Evolutionary conservation across 2,888 invertebrate species (phyloP).

Genomic region (Cinara cedri): DNA sequence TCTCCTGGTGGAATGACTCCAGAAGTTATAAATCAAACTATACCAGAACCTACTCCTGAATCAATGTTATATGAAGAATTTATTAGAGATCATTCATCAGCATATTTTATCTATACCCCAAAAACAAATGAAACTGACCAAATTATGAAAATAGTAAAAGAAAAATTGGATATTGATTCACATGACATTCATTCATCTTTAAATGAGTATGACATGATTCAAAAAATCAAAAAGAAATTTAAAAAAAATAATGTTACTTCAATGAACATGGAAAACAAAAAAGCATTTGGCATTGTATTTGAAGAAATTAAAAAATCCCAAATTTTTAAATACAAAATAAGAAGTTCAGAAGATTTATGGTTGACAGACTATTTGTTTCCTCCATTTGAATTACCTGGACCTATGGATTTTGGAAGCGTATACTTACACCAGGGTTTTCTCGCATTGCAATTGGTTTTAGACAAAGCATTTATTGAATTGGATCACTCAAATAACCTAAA

Average conservation of each 20-base stretch:
- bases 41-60: constrained; percentile 12
- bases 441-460: constrained; percentile 53
- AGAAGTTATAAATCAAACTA: not conserved
- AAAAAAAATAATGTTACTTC: not conserved
- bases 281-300: constrained; percentile 58
- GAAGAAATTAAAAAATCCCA: constrained; percentile 28
- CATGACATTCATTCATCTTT: not conserved
- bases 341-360: constrained; percentile 54
- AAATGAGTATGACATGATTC: constrained; percentile 23
- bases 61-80: not conserved
- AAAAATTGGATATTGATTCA: not conserved
- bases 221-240: not conserved
- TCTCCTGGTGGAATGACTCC: too few relatives aligned
- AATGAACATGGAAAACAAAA: too few relatives aligned
- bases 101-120: constrained; percentile 28
- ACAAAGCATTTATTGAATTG: constrained; percentile 51
- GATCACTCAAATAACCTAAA: not conserved
- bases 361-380: constrained; percentile 41
- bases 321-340: constrained; percentile 58
- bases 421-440: constrained; percentile 56
- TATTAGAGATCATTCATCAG: rapidly evolving
- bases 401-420: constrained; percentile 24
- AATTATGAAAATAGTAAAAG: constrained; percentile 21
- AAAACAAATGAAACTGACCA: not conserved
- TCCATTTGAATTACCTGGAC: constrained; percentile 6